Evolutionary conservation across 2,888 invertebrate species (phyloP).

Genomic region (Gortyna flavago): DNA sequence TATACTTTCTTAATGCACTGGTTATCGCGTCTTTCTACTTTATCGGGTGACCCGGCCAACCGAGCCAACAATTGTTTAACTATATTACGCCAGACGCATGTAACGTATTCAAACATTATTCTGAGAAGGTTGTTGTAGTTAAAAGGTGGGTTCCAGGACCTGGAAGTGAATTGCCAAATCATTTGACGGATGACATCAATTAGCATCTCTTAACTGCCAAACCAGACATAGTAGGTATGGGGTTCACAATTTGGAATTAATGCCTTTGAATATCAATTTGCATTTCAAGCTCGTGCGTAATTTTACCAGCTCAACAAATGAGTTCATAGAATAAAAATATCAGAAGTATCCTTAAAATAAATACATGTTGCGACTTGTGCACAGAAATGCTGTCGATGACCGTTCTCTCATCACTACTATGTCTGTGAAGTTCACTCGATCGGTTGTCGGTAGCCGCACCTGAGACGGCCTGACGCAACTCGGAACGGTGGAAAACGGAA

Average conservation of each 20-base stretch:
- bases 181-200: slow-evolving; percentile 39
- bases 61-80: slow-evolving; percentile 78
- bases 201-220: slow-evolving; percentile 19
- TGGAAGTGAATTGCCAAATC: slow-evolving; percentile 32
- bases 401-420: slow-evolving; percentile 43
- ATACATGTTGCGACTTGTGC: slow-evolving; percentile 58
- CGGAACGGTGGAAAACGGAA: slow-evolving; percentile 85
- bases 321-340: slow-evolving; percentile 56
- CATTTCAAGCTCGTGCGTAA: slow-evolving; percentile 44
- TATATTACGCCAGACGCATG: slow-evolving; percentile 70
- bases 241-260: slow-evolving; percentile 12
- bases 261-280: slow-evolving; percentile 38
- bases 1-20: slow-evolving; percentile 80
- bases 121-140: slow-evolving; percentile 62
- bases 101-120: slow-evolving; percentile 70
- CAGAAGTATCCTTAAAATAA: slow-evolving; percentile 61
- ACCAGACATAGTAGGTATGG: slow-evolving; percentile 10
- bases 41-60: slow-evolving; percentile 86
- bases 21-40: slow-evolving; percentile 81
- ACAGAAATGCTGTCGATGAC: slow-evolving; percentile 48
- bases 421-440: slow-evolving; percentile 53
- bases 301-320: slow-evolving; percentile 48
- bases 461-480: slow-evolving; percentile 72
- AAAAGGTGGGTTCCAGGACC: slow-evolving; percentile 34
- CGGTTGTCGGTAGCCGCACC: slow-evolving; percentile 61